A percentile compares a stretch with the other conserved stretches of the same genome.
Evolutionary conservation across 2,888 invertebrate genomes (phyloP).

Genomic region (Lycaena phlaeas): DNA sequence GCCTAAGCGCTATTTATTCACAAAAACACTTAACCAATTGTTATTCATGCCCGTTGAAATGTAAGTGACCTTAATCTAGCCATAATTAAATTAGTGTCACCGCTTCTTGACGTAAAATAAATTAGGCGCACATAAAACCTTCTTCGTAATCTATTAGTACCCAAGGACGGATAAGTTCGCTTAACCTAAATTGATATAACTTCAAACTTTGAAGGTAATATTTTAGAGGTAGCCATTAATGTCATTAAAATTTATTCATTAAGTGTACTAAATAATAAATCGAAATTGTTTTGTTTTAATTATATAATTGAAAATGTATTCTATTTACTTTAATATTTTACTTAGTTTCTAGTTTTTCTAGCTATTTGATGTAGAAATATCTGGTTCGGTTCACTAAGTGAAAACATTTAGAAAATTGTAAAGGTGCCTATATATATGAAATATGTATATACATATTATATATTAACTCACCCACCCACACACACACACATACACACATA

Average conservation of each 20-base stretch:
- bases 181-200: not conserved
- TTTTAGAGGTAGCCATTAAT: not conserved
- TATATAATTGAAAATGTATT: too few relatives aligned
- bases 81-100: conserved; percentile 56
- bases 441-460: too few relatives aligned
- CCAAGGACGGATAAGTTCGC: not conserved
- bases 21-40: conserved; percentile 1
- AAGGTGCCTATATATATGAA: too few relatives aligned
- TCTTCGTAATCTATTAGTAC: conserved; percentile 39
- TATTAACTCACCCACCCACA: too few relatives aligned
- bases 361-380: too few relatives aligned
- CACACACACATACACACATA: too few relatives aligned
- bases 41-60: conserved; percentile 18
- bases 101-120: conserved; percentile 51
- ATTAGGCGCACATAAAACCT: conserved; percentile 42
- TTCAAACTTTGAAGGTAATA: not conserved
- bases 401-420: too few relatives aligned
- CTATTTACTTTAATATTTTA: too few relatives aligned
- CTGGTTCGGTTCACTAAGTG: too few relatives aligned
- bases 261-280: not conserved
- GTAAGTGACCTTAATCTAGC: conserved; percentile 50
- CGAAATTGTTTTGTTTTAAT: too few relatives aligned
- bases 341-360: too few relatives aligned
- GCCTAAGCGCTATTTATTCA: too few relatives aligned
- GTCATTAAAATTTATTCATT: not conserved